A percentile compares a stretch with the other conserved stretches of the same genome.
Evolutionary conservation across 2,888 invertebrate genomes (phyloP).

Genomic region (Conomelus anceps): DNA sequence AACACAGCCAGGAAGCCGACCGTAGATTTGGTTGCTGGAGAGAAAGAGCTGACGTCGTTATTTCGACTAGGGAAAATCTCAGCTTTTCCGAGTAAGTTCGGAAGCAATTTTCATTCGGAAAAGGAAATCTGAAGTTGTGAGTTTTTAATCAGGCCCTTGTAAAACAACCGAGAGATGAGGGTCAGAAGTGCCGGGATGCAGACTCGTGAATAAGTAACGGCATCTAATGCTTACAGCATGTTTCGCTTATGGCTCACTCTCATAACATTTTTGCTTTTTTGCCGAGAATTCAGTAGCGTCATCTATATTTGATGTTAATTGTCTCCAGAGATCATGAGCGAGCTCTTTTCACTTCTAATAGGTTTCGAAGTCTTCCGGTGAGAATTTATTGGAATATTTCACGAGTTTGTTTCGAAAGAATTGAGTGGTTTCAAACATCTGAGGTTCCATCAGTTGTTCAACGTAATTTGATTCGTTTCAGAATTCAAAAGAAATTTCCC

Average conservation of each 20-base stretch:
- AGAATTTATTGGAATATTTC: not conserved
- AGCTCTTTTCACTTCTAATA: not conserved
- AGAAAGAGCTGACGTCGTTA: not conserved
- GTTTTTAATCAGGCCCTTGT: not conserved
- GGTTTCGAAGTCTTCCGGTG: not conserved
- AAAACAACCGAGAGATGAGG: not conserved
- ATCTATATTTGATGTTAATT: not conserved
- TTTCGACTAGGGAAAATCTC: not conserved
- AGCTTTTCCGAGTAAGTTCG: not conserved
- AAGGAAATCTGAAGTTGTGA: not conserved
- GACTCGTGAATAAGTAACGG: not conserved
- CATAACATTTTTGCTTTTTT: not conserved
- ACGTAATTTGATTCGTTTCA: too few species aligned
- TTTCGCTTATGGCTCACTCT: not conserved
- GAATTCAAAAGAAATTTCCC: too few species aligned
- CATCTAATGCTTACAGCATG: not conserved
- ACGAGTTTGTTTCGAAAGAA: not conserved
- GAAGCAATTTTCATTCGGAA: not conserved
- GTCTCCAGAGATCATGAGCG: not conserved
- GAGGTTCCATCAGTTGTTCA: not conserved
- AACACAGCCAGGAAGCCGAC: not conserved
- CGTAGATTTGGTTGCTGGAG: not conserved
- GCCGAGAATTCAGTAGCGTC: not conserved
- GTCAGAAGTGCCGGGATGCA: not conserved
- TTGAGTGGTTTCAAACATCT: not conserved